These are phyloP conservation scores for Crossaster papposus DNA, from an alignment of 53 echinoderm and acorn worm species.

Conservation along the genomic window DNA sequence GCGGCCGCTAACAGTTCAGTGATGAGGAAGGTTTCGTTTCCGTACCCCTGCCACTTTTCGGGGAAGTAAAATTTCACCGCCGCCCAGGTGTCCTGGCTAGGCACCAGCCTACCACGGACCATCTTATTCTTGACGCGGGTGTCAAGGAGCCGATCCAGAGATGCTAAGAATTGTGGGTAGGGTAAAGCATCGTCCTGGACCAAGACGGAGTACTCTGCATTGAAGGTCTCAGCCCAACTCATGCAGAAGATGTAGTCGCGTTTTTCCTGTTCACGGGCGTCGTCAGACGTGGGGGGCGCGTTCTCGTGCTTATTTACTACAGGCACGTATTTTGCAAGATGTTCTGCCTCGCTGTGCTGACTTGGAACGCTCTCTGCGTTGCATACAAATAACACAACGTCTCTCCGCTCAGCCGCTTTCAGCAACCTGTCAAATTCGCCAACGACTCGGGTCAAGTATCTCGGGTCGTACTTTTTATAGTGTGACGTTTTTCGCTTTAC, in stretches of 20 bases:
- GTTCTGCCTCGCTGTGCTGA: conserved; percentile 35
- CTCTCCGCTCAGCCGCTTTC: conserved; percentile 17
- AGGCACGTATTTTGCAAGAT: conserved; percentile 42
- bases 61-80: conserved; percentile 65
- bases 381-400: conserved; percentile 54
- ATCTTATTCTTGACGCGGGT: conserved; percentile 45
- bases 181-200: conserved; percentile 64
- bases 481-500: conserved; percentile 11
- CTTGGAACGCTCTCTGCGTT: conserved; percentile 50
- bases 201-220: conserved; percentile 52
- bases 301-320: conserved; percentile 15
- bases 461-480: conserved; percentile 32
- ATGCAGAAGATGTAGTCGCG: conserved; percentile 61
- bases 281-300: too few relatives aligned
- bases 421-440: conserved; percentile 54
- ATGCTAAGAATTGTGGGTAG: conserved; percentile 40
- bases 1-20: conserved; percentile 41
- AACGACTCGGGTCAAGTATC: conserved; percentile 59
- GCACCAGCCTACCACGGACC: conserved; percentile 1
- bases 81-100: conserved; percentile 42
- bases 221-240: conserved; percentile 31
- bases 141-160: conserved; percentile 44
- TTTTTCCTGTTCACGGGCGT: conserved; percentile 54
- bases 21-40: conserved; percentile 11
- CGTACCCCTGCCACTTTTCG: conserved; percentile 68